These are phyloP conservation scores for Oenanthe melanoleuca DNA, from an alignment of 2,113 vertebrate genomes.

Conservation along the genomic window DNA sequence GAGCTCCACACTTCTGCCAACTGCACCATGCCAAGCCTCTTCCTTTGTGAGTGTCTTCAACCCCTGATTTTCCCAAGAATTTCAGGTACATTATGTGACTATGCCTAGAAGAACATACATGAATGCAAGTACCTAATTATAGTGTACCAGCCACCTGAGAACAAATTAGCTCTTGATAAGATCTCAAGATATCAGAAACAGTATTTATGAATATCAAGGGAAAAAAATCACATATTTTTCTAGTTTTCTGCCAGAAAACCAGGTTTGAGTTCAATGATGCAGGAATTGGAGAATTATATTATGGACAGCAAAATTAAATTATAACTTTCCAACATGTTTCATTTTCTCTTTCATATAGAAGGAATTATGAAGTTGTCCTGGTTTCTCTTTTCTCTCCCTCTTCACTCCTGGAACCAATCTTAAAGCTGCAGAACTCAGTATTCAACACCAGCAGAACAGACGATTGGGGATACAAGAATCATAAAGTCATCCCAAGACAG, in stretches of 20 bases:
- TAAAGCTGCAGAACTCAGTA: too few relatives aligned
- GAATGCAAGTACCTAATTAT: not conserved
- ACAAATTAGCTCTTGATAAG: not conserved
- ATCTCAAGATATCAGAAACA: not conserved
- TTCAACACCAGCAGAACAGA: too few relatives aligned
- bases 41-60: not conserved
- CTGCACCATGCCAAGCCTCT: not conserved
- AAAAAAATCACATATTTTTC: not conserved
- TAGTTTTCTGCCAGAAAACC: not conserved
- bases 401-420: too few relatives aligned
- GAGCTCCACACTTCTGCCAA: not conserved
- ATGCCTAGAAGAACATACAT: not conserved
- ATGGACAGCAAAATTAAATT: not conserved
- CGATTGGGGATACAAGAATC: too few relatives aligned
- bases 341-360: not conserved
- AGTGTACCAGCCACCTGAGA: not conserved
- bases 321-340: not conserved
- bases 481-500: too few relatives aligned
- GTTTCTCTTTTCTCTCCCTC: too few relatives aligned
- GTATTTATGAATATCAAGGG: not conserved
- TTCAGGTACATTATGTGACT: not conserved
- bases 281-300: not conserved
- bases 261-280: not conserved
- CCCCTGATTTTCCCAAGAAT: fast-evolving
- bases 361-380: not conserved